Evolutionary conservation across 2,888 invertebrate species (phyloP), one percentile per base, ranked within the genome.

Genomic region (Agrochola lota): DNA sequence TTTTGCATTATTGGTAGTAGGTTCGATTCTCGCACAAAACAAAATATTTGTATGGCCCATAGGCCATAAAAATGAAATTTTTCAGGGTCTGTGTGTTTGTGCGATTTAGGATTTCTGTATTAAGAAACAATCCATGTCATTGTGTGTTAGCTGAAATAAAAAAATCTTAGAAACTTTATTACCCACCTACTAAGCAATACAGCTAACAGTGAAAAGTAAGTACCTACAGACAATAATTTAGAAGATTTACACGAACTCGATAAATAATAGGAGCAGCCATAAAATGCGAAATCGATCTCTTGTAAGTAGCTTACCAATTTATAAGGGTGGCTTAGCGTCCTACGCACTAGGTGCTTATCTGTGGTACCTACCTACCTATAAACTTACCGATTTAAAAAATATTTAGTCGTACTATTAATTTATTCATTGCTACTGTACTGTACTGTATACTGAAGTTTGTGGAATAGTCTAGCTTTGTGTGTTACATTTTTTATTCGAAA

Each of bases 251-350:
- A 69, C n/a, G 59, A 73, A 49, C 71, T 76, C 67, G 60, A 74
- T 78, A 74, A 81, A 74, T 82, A 81, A 78, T 63, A 74, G 26
- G 35, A 76, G 74, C 67, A 63, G 26, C 55, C 72, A 72, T 82
- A 74, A 80, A 84, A 82, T 71, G 62, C 26, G 84, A 91, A 93
- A 94, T 94, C 94, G 94, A 95, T 95, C 91, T 90, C 77, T 74
- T 62, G 85, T 95, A 95, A 94, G 95, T 89, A 93, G 94, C 94
- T 95, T 95, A 95, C 91, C 92, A 93, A 94, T 94, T 87, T 94
- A 92, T 92, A 92, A 91, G 91, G 91, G 91, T 86, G 91, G 94
- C 94, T 94, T 93, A 91, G 84, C 89, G 86, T 86, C 88, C 87
- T 86, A 84, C 83, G 84, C 84, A 89, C 88, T 90, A 89, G 89